Percentiles rank a stretch among this genome's conserved stretches.
These are phyloP conservation scores for Maconellicoccus hirsutus DNA, from an alignment of 1,140 invertebrate species.

Conservation along the genomic window DNA sequence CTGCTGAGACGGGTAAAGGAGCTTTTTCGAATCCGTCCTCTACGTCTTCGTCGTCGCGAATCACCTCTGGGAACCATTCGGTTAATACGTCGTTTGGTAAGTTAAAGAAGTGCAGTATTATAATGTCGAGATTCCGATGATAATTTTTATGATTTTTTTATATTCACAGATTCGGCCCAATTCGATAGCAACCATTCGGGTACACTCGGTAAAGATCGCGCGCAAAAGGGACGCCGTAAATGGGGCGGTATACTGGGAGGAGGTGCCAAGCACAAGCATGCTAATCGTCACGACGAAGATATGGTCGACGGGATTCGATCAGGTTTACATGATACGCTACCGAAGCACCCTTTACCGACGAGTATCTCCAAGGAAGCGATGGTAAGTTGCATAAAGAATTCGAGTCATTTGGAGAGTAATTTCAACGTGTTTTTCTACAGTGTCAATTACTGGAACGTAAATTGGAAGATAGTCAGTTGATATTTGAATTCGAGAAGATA, in stretches of 20 bases:
- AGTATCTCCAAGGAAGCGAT: slow-evolving; percentile 62
- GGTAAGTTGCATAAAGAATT: slow-evolving; percentile 42
- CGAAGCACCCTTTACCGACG: slow-evolving; percentile 52
- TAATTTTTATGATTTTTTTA: neutral
- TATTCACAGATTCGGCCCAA: neutral
- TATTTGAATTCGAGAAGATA: slow-evolving; percentile 78
- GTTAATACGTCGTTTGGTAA: neutral
- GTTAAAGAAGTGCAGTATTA: slow-evolving; percentile 16
- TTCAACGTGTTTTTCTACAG: slow-evolving; percentile 41
- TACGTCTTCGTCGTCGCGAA: neutral
- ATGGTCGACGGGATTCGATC: neutral
- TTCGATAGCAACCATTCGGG: slow-evolving; percentile 23
- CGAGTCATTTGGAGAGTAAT: too few species aligned
- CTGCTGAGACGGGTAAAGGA: neutral
- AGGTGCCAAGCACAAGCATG: slow-evolving; percentile 29
- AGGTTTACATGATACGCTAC: slow-evolving; percentile 33
- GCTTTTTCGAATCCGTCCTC: neutral
- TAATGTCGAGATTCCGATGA: neutral
- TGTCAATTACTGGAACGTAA: slow-evolving; percentile 69
- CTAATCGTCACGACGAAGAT: slow-evolving; percentile 16
- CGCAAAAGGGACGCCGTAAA: slow-evolving; percentile 30
- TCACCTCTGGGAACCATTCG: neutral
- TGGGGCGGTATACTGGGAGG: slow-evolving; percentile 31
- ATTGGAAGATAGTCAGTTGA: slow-evolving; percentile 64
- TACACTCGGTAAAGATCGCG: slow-evolving; percentile 30